Base-by-base conservation (phyloP, 2,797 vertebrate genomes). In the Oreonectes daqikongensis region DNA sequence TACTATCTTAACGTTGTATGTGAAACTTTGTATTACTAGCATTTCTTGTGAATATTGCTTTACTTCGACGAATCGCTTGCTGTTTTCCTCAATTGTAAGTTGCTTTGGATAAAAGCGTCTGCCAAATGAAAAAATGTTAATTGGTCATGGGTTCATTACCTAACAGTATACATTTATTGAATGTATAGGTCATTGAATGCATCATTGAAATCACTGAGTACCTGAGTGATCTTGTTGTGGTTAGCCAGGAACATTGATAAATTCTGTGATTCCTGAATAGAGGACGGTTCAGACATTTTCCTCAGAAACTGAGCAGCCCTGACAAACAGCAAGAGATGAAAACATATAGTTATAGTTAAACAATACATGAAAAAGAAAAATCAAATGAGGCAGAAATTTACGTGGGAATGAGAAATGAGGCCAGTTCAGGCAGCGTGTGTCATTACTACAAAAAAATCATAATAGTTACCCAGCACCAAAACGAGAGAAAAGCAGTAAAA, bases 221-320 rank as follows among this genome's bases (percentile, higher is more conserved):
- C 98, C 90, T 99, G 98, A 0, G 97, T 99, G 88, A 99, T 99
- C 89, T 99, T 99, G 93, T 99, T 99, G 91, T 99, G 98, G 87
- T 99, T 99, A 63, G 98, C 97, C 86, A 99, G 91, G 86, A 99
- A 99, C 97, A 99, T 99, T 84, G 98, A 99, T 68, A 99, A 86
- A 81, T 99, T 99, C 93, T 99, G 98, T 17, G 97, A 99, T 87
- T 99, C 98, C 88, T 99, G 98, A 82, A 99, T 99, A 64, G 98
- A 99, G 15, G 97, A 95, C 1, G 98, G 97, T 81, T 99, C 98
- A 0, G 98, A 96, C 98, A 99, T 99, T 88, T 99, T 99, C 55
- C 98, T 88, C 78, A 99, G 91, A 87, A 99, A 99, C 89, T 99
- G 97, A 77, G 98, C 97, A 17, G 97, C 97, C 85, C 97, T 99